Percentiles rank a stretch among this genome's conserved stretches.
Evolutionary conservation across 2,113 vertebrate genomes (phyloP).

Genomic region (Neotragus pygmaeus): DNA sequence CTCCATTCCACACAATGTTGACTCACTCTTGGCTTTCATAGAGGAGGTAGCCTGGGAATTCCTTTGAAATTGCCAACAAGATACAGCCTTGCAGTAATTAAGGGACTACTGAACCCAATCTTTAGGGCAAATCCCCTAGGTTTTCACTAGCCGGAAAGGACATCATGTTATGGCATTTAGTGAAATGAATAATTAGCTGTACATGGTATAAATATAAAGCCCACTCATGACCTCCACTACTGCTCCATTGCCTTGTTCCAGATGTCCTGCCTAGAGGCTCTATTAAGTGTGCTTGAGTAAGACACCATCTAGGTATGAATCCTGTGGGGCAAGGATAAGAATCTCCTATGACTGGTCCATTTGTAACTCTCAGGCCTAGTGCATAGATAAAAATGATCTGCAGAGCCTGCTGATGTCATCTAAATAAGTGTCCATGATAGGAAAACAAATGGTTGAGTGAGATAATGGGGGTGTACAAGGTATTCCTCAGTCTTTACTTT

Average conservation of each 20-base stretch:
- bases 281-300: conserved; percentile 48
- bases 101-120: conserved; percentile 65
- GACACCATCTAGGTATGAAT: neutral
- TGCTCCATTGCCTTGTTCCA: neutral
- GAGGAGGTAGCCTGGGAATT: neutral
- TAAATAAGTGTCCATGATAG: conserved; percentile 49
- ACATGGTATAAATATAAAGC: conserved; percentile 40
- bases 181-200: conserved; percentile 66
- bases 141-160: conserved; percentile 55
- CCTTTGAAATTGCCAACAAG: neutral
- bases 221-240: conserved; percentile 19
- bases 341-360: neutral
- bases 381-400: conserved; percentile 50
- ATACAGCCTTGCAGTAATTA: conserved; percentile 72
- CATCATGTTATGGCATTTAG: neutral
- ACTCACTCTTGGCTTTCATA: neutral
- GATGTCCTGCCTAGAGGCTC: conserved; percentile 18
- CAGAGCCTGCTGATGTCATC: neutral
- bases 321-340: neutral
- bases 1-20: neutral
- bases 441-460: conserved; percentile 57
- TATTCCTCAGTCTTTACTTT: conserved; percentile 69
- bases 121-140: conserved; percentile 21
- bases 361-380: neutral
- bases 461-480: neutral